Evolutionary conservation across 2,797 vertebrate genomes (phyloP), one percentile per base, ranked within the genome.

Genomic region (Xenopus petersii): DNA sequence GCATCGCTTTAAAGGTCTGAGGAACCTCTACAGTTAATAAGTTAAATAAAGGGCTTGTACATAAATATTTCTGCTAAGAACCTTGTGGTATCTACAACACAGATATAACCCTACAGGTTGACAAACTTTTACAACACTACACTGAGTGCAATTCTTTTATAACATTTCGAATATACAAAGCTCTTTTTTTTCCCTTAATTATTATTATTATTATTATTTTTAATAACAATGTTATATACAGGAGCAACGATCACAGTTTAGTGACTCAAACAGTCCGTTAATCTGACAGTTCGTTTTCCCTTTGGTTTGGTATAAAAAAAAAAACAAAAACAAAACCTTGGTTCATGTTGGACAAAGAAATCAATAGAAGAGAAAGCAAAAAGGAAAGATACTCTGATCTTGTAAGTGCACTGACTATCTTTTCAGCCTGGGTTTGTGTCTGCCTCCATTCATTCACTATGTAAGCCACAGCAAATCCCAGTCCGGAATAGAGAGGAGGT

Each of bases 31-130:
- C 88, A 88, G 87, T 91, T 92, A 89, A 91, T 92, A 93, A 91
- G 87, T 93, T 92, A 91, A 94, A 88, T 92, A 93, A 90, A 91
- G 87, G 86, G 86, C 93, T 89, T 86, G 85, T 92, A 96, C 95
- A 98, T 98, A 98, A 98, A 98, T 98, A 96, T 96, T 95, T 84
- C 88, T 94, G 77, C 95, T 96, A 97, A 92, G 92, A 94, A 92
- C 87, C 89, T 93, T 95, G 94, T 89, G 88, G 86, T 96, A 94
- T 93, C 91, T 92, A 95, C 94, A 89, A 93, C 95, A 97, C 94
- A 93, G 89, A 92, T 89, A 92, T 89, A 93, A 92, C 81, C 94
- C 95, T 95, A 96, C 94, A 91, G 89, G 91, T 92, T 90, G 90
- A 95, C 95, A 94, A 94, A 95, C 94, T 89, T 89, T 94, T 95